Percentiles rank a stretch among this genome's conserved stretches.
phyloP scores from a whole-genome alignment of 2,113 vertebrate genomes.

The Labeo catla region DNA sequence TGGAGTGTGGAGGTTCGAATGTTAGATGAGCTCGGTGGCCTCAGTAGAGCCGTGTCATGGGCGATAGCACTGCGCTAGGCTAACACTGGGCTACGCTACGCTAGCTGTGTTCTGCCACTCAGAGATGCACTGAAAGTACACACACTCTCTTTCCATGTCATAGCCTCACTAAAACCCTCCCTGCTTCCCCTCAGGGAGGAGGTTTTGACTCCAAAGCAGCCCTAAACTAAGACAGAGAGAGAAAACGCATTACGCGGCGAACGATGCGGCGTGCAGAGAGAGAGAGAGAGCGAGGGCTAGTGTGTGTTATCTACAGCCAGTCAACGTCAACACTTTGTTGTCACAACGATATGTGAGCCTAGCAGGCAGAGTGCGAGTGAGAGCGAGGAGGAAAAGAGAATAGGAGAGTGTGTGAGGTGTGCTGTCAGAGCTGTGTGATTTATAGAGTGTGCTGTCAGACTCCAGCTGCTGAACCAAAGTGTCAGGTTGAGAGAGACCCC shows the following conservation, averaged over 20 bases:
- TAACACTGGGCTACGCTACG: conserved; percentile 55
- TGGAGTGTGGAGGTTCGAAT: conserved; percentile 41
- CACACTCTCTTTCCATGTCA: conserved; percentile 67
- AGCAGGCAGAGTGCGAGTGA: conserved; percentile 15
- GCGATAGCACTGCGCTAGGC: conserved; percentile 57
- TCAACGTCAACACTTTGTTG: conserved; percentile 36
- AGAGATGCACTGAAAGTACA: conserved; percentile 55
- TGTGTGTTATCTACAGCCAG: conserved; percentile 21
- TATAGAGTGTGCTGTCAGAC: conserved; percentile 56
- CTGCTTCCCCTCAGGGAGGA: conserved; percentile 43
- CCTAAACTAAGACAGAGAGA: conserved; percentile 49
- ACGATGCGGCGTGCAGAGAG: conserved; percentile 20
- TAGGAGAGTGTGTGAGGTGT: conserved; percentile 46
- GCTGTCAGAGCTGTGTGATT: conserved; percentile 57
- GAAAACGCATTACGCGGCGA: conserved; percentile 10
- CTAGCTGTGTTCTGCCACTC: conserved; percentile 54
- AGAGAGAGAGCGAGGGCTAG: conserved; percentile 4
- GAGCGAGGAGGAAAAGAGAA: conserved; percentile 30
- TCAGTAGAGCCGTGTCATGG: conserved; percentile 57
- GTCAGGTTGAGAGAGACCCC: conserved; percentile 51
- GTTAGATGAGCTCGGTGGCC: conserved; percentile 60
- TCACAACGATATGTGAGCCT: conserved; percentile 29
- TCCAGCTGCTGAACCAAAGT: conserved; percentile 49
- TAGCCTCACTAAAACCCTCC: conserved; percentile 62
- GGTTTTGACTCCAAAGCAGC: conserved; percentile 59